phyloP scores from a whole-genome alignment of 2,888 invertebrate species.

The Pharmacophagus antenor region DNA sequence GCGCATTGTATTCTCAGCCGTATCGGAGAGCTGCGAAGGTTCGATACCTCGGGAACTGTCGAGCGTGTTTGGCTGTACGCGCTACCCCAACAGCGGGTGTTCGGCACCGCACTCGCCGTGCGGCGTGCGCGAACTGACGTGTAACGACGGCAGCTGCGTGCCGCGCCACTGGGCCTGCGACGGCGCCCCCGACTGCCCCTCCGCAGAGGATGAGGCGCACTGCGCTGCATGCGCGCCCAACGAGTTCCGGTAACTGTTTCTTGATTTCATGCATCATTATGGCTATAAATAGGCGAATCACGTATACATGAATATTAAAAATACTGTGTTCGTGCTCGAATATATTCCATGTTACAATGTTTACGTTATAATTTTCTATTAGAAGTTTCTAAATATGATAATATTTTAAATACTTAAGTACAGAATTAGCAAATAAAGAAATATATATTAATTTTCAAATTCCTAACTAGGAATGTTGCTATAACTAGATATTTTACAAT shows the following conservation, averaged over 20 bases:
- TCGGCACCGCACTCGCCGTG: constrained; percentile 74
- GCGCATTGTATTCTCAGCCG: constrained; percentile 65
- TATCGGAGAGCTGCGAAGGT: constrained; percentile 82
- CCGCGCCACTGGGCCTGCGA: constrained; percentile 84
- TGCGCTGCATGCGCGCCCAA: constrained; percentile 65
- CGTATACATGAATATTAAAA: background rate
- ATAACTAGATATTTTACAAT: too few relatives aligned
- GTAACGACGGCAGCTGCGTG: constrained; percentile 81
- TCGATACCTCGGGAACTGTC: constrained; percentile 80
- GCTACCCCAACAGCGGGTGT: constrained; percentile 82
- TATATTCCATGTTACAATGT: background rate
- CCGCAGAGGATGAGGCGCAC: constrained; percentile 82
- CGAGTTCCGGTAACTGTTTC: constrained; percentile 54
- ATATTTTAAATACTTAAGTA: too few relatives aligned
- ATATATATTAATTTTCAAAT: too few relatives aligned
- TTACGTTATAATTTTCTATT: too few relatives aligned
- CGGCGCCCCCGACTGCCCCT: constrained; percentile 81
- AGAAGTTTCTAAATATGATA: too few relatives aligned
- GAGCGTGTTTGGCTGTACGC: constrained; percentile 81
- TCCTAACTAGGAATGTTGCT: too few relatives aligned
- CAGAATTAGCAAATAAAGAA: too few relatives aligned
- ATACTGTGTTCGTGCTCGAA: background rate
- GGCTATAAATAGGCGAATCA: too few relatives aligned
- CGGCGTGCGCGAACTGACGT: constrained; percentile 77
- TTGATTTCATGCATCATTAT: background rate